These are phyloP conservation scores for Galerucella pusilla DNA, from an alignment of 2,888 invertebrate genomes.

Conservation along the genomic window DNA sequence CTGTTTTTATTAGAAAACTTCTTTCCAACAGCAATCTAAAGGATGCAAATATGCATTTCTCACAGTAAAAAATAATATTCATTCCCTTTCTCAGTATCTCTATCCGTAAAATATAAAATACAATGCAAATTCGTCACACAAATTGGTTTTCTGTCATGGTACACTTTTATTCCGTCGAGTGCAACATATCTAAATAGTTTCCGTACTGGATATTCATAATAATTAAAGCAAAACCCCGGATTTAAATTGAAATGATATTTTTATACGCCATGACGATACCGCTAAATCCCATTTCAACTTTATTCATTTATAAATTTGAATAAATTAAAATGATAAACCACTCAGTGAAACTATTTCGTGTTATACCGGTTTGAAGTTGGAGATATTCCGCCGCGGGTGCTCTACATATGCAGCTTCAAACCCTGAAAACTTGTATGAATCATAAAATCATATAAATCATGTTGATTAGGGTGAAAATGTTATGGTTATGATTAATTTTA, in stretches of 20 bases:
- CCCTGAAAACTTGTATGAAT: background rate
- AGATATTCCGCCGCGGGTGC: background rate
- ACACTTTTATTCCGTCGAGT: too few species aligned
- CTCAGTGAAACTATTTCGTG: background rate
- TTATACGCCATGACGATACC: background rate
- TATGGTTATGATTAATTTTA: too few species aligned
- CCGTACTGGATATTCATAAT: too few species aligned
- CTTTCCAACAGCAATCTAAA: too few species aligned
- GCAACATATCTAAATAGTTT: too few species aligned
- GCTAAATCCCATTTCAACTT: conserved; percentile 2
- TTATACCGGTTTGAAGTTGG: background rate
- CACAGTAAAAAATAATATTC: too few species aligned
- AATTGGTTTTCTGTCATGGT: too few species aligned
- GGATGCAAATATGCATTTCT: too few species aligned
- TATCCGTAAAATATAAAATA: too few species aligned
- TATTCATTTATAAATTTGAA: conserved; percentile 16
- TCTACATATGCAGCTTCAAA: background rate
- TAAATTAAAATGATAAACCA: conserved; percentile 9
- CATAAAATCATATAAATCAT: background rate
- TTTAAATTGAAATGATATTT: conserved; percentile 6
- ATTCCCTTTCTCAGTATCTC: too few species aligned
- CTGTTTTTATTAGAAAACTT: too few species aligned
- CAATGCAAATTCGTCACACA: too few species aligned
- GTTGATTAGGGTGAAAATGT: background rate
- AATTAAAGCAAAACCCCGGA: background rate